phyloP scores from a whole-genome alignment of 1,140 invertebrate genomes.

The Drosophila bocqueti region DNA sequence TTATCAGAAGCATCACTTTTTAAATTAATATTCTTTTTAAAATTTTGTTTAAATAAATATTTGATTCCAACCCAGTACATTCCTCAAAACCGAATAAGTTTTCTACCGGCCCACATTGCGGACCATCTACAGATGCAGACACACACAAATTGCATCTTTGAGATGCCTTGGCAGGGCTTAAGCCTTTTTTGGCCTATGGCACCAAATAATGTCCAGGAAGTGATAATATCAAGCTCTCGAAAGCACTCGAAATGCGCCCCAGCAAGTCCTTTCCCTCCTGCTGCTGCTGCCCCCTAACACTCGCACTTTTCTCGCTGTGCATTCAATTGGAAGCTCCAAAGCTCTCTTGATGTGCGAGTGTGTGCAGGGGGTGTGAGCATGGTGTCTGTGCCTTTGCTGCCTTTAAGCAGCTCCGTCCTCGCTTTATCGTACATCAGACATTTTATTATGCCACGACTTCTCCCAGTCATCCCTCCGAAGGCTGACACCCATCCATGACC shows the following conservation, averaged over 20 bases:
- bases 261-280: constrained; percentile 3
- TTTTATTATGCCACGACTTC: constrained; percentile 67
- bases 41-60: too few species aligned
- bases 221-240: constrained; percentile 75
- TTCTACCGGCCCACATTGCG: constrained; percentile 1
- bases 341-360: constrained; percentile 38
- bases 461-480: neutral
- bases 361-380: neutral
- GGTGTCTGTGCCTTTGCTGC: constrained; percentile 24
- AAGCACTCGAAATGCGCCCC: constrained; percentile 45
- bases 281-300: constrained; percentile 4
- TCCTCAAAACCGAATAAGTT: constrained; percentile 2
- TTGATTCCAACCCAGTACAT: neutral
- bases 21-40: neutral
- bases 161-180: constrained; percentile 59
- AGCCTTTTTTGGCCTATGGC: constrained; percentile 80
- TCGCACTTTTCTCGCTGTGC: constrained; percentile 52
- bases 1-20: neutral
- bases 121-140: constrained; percentile 41
- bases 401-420: constrained; percentile 56
- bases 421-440: constrained; percentile 72
- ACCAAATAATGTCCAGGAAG: constrained; percentile 80
- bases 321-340: constrained; percentile 76
- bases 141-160: constrained; percentile 53
- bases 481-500: constrained; percentile 12